Evolutionary conservation across 2,113 vertebrate species (phyloP), one percentile per base, ranked within the genome.

Genomic region (Crotalus viridis): DNA sequence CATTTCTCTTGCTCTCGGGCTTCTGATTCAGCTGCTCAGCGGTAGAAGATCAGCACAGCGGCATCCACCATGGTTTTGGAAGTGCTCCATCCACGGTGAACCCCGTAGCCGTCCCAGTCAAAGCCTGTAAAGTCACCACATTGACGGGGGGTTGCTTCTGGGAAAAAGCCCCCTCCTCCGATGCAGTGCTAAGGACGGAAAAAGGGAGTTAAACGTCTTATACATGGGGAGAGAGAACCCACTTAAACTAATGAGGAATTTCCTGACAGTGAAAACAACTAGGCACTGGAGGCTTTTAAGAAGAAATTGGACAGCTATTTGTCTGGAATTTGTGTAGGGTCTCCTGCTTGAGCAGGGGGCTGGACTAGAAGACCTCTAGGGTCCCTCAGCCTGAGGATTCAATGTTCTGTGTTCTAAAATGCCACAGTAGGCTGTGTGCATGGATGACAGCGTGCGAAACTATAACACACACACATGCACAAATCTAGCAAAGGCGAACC

Each of bases 31-130:
- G 48, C 26, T 1, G 22, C 15, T 94, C 85, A 94, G 55, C 33
- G 94, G 48, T 94, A 94, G 74, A 92, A 94, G n/a, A 94, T 55
- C 17, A 94, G 55, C 48, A 94, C 48, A 3, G 89, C 4, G 24
- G 92, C 46, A 1, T 94, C 92, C 7, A 24, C 7, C 0, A 95
- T 59, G 3, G 91, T 57, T 28, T 93, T 91, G 12, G 90, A 89
- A 55, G 52, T 3, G 54, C 95, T 95, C 94, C 94, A 92, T n/a
- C 15, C 48, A 0, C 0, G 4, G 19, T 56, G 91, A 95, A 95
- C 92, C 93, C 94, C 95, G 88, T 96, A 94, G 46, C 96, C 61
- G 48, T 81, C 33, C 93, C 94, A 96, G 96, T 96, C 96, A 87
- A 96, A 96, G 74, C 87, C 90, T 19, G 89, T 2, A 26, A 95